Conservation (phyloP, 2,113 vertebrate genomes). For the Corythornis vintsioides region DNA sequence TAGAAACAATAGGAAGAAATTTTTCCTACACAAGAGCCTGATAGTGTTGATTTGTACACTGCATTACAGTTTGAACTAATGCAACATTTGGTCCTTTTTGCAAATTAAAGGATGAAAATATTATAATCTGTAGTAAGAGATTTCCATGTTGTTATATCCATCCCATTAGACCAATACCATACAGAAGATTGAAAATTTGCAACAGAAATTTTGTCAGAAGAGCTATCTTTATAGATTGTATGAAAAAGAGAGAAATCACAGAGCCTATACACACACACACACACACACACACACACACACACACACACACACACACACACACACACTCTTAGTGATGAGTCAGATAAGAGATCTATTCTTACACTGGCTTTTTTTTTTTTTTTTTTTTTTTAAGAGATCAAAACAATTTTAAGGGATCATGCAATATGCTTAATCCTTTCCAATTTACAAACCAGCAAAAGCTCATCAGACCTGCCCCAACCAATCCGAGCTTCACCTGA, state of each 20-base stretch:
- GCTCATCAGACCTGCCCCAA: neutral
- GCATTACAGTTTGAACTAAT: neutral
- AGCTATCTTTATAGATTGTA: neutral
- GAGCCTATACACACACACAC: neutral
- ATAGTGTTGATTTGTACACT: neutral
- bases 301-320: neutral
- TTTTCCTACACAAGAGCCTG: neutral
- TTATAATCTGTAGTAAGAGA: neutral
- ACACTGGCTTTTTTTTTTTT: neutral
- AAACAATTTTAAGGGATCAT: neutral
- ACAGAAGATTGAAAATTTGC: neutral
- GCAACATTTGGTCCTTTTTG: neutral
- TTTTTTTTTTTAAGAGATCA: neutral
- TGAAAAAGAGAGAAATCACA: neutral
- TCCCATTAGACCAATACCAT: neutral
- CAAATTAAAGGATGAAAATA: conserved; percentile 10
- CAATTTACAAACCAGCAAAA: neutral
- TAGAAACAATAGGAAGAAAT: conserved; percentile 25
- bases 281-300: neutral
- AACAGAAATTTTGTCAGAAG: neutral
- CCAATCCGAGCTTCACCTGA: neutral
- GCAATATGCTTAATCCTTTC: neutral
- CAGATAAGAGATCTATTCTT: neutral
- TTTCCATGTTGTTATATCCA: neutral
- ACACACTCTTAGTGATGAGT: neutral